These are phyloP conservation scores for Bettongia penicillata DNA, from an alignment of 2,113 vertebrate species.

Conservation along the genomic window DNA sequence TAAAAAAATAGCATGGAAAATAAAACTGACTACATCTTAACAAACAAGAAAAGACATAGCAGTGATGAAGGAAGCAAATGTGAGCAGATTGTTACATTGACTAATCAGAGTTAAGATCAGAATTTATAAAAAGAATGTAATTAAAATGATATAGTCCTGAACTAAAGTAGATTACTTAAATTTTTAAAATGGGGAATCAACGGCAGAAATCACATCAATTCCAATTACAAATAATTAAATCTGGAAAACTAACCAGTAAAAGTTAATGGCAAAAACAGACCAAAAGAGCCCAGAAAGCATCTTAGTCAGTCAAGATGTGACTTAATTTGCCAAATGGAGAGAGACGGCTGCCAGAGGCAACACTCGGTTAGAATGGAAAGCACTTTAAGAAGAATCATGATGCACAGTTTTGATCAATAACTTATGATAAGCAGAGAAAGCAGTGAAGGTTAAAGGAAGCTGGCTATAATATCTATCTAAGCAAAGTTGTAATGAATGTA, in stretches of 20 bases:
- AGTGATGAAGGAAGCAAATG: background rate
- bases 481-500: background rate
- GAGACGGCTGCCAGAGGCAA: background rate
- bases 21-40: background rate
- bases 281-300: background rate
- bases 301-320: background rate
- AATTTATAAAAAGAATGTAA: background rate
- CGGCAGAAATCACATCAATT: background rate
- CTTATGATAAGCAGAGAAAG: background rate
- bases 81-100: background rate
- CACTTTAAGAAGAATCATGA: background rate
- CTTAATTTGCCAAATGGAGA: background rate
- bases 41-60: background rate
- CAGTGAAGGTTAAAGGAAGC: background rate
- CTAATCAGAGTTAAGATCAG: background rate
- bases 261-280: background rate
- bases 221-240: background rate
- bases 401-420: background rate
- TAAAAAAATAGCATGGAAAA: background rate
- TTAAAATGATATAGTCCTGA: background rate
- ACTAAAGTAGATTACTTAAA: background rate
- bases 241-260: background rate
- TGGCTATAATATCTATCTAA: background rate
- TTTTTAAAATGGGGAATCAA: background rate
- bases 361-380: background rate